Conservation (phyloP, 2,113 vertebrate species). For the Xiphophorus couchianus region DNA sequence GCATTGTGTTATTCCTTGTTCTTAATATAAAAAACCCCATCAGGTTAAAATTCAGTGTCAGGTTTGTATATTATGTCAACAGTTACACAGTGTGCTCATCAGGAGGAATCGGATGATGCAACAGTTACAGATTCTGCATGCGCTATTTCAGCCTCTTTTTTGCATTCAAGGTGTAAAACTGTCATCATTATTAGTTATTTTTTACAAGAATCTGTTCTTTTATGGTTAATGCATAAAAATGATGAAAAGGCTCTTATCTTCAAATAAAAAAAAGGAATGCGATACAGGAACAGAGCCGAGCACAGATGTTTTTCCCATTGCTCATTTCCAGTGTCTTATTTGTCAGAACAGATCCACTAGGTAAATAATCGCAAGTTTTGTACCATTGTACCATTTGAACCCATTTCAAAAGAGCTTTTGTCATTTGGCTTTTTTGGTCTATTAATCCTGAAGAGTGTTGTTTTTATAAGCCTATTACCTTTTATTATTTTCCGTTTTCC, state of each 20-base stretch:
- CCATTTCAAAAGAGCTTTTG: conserved; percentile 13
- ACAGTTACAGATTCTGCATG: conserved; percentile 6
- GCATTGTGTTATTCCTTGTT: not conserved
- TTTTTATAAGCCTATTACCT: conserved; percentile 51
- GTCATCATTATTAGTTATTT: conserved; percentile 27
- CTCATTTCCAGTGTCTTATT: not conserved
- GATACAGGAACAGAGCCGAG: not conserved
- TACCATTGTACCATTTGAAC: not conserved
- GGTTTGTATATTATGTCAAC: not conserved
- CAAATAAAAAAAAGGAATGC: conserved; percentile 9
- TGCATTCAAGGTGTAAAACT: conserved; percentile 8
- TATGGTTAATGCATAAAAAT: conserved; percentile 20
- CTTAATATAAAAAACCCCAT: not conserved
- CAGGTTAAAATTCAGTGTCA: not conserved
- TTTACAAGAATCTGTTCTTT: conserved; percentile 18
- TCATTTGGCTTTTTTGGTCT: conserved; percentile 41
- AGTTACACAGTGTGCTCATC: not conserved
- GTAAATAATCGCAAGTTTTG: conserved; percentile 9
- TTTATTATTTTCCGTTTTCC: conserved; percentile 50
- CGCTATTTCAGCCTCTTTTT: conserved; percentile 10
- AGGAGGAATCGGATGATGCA: conserved; percentile 17
- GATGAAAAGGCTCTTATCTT: conserved; percentile 15
- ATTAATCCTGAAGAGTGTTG: conserved; percentile 44
- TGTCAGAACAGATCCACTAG: conserved; percentile 5
- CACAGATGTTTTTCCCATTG: not conserved